These are phyloP conservation scores for Ectropis grisescens DNA, from an alignment of 1,140 invertebrate genomes.

Conservation along the genomic window DNA sequence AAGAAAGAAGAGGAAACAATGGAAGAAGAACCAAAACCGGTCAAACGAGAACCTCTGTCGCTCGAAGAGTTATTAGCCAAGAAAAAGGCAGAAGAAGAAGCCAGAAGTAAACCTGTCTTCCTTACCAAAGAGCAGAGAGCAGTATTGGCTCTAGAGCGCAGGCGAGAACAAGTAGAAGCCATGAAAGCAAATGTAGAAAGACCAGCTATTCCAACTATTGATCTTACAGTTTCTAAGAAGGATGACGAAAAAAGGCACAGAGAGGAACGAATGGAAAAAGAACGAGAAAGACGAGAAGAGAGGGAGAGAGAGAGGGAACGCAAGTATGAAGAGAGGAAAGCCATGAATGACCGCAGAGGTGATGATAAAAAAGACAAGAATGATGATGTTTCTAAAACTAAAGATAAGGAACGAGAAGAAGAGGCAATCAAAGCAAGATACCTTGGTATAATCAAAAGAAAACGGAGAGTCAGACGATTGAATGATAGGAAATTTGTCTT, in stretches of 20 bases:
- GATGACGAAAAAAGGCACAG: conserved; percentile 55
- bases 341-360: conserved; percentile 29
- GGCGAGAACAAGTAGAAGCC: conserved; percentile 88
- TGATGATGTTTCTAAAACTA: conserved; percentile 74
- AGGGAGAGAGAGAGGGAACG: conserved; percentile 44
- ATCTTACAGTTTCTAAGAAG: conserved; percentile 51
- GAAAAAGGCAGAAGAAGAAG: conserved; percentile 96
- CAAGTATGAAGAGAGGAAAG: conserved; percentile 52
- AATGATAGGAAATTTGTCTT: conserved; percentile 99
- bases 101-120: conserved; percentile 95
- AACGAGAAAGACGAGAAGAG: conserved; percentile 42
- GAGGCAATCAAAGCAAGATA: conserved; percentile 96
- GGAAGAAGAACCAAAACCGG: conserved; percentile 42
- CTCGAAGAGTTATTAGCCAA: conserved; percentile 96
- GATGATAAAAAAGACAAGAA: conserved; percentile 59
- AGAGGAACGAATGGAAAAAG: conserved; percentile 46
- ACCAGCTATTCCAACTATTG: conserved; percentile 55
- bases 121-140: conserved; percentile 96
- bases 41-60: conserved; percentile 92
- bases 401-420: conserved; percentile 92
- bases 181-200: conserved; percentile 62
- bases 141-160: conserved; percentile 87
- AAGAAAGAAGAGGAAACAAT: conserved; percentile 47
- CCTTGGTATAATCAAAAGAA: conserved; percentile 95
- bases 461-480: conserved; percentile 89